Conservation (phyloP, 2,113 vertebrate species). For the Vulpes lagopus region DNA sequence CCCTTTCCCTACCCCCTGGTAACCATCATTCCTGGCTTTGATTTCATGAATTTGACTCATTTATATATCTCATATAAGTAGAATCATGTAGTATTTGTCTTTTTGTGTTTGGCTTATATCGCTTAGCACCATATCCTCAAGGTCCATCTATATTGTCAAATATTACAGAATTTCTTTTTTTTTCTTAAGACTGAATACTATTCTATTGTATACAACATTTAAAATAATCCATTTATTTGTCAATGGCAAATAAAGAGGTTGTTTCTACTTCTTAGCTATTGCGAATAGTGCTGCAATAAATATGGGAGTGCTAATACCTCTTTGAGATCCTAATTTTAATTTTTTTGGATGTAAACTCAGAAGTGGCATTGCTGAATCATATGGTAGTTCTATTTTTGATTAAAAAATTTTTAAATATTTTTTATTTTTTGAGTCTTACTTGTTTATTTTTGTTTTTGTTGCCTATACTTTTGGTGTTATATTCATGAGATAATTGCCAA, state of each 20-base stretch:
- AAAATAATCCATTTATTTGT: background rate
- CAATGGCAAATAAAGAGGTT: background rate
- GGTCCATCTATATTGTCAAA: background rate
- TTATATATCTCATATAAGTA: constrained; percentile 7
- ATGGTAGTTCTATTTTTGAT: background rate
- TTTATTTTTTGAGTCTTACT: background rate
- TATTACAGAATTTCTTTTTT: constrained; percentile 11
- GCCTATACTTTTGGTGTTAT: background rate
- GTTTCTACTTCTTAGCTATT: background rate
- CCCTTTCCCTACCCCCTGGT: background rate
- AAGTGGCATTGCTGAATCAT: background rate
- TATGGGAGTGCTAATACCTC: background rate
- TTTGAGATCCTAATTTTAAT: constrained; percentile 5
- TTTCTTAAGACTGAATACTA: background rate
- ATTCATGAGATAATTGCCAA: background rate
- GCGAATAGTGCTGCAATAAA: background rate
- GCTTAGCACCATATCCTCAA: background rate
- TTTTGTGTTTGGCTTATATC: background rate
- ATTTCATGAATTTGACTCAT: background rate
- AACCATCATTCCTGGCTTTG: background rate
- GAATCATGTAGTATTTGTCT: background rate
- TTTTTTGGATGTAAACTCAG: background rate
- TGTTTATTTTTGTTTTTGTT: constrained; percentile 7
- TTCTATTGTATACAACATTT: background rate
- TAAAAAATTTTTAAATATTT: background rate